Percentiles rank a stretch among this genome's conserved stretches.
These are phyloP conservation scores for Semaprochilodus insignis DNA, from an alignment of 2,797 vertebrate species.

Conservation along the genomic window DNA sequence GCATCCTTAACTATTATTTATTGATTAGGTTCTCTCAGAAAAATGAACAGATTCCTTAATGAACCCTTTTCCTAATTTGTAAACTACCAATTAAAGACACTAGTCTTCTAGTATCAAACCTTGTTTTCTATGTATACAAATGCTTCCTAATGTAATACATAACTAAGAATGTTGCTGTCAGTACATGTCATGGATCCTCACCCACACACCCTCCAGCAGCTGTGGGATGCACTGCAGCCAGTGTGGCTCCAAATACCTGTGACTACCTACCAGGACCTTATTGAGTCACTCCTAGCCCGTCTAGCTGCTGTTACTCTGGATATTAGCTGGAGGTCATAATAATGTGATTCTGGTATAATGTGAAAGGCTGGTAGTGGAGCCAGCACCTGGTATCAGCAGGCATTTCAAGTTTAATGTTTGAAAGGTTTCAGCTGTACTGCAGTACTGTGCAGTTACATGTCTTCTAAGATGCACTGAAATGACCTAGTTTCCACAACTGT, in stretches of 20 bases:
- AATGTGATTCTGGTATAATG: too few relatives aligned
- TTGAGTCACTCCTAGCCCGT: too few relatives aligned
- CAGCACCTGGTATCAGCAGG: not conserved
- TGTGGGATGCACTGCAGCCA: too few relatives aligned
- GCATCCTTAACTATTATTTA: not conserved
- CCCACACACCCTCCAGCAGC: too few relatives aligned
- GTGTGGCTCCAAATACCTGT: too few relatives aligned
- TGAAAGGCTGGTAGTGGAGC: not conserved
- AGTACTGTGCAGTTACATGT: not conserved
- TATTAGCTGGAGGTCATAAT: too few relatives aligned
- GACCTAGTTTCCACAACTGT: constrained; percentile 6
- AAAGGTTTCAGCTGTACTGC: too few relatives aligned
- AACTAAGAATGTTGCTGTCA: not conserved
- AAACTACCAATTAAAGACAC: not conserved
- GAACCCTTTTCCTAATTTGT: not conserved
- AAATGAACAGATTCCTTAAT: not conserved
- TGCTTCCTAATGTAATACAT: too few relatives aligned
- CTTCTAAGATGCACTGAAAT: not conserved
- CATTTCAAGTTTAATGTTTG: not conserved
- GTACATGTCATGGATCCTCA: not conserved
- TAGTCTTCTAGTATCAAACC: not conserved
- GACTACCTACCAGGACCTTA: too few relatives aligned
- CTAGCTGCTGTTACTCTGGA: too few relatives aligned
- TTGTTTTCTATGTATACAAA: not conserved
- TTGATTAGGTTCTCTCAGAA: not conserved